Percentiles rank a stretch among this genome's conserved stretches.
These are phyloP conservation scores for Pandemis heparana DNA, from an alignment of 2,888 invertebrate genomes.

Conservation along the genomic window DNA sequence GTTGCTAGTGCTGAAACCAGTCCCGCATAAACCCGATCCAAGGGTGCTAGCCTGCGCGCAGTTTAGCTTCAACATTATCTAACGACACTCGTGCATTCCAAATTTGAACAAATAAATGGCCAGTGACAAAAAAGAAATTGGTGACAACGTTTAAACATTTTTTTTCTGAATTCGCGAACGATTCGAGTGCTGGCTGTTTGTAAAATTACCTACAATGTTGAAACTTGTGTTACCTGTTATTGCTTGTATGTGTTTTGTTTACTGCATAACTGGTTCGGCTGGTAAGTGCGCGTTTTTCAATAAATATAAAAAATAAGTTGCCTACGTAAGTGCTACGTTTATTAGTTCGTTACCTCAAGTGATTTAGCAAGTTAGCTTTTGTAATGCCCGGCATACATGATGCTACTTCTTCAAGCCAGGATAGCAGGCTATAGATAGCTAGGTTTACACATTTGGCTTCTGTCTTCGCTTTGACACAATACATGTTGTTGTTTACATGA, in stretches of 20 bases:
- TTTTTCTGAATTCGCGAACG: background rate
- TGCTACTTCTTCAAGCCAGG: too few species aligned
- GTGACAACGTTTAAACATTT: background rate
- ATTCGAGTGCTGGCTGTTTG: background rate
- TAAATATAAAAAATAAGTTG: background rate
- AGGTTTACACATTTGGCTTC: too few species aligned
- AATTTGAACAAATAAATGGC: background rate
- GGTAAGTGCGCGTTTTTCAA: slow-evolving; percentile 24
- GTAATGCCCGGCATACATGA: too few species aligned
- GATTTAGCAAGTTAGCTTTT: too few species aligned
- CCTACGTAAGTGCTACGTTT: background rate
- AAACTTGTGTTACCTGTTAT: slow-evolving; percentile 17
- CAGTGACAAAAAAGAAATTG: background rate
- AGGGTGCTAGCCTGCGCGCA: slow-evolving; percentile 10
- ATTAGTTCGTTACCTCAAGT: background rate
- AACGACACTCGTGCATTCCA: slow-evolving; percentile 15
- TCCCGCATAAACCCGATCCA: slow-evolving; percentile 27
- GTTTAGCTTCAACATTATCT: slow-evolving; percentile 11
- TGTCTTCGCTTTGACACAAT: too few species aligned
- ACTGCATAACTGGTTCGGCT: slow-evolving; percentile 38
- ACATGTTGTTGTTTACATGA: too few species aligned
- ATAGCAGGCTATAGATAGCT: too few species aligned
- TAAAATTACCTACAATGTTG: slow-evolving; percentile 4
- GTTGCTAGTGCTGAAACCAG: slow-evolving; percentile 24
- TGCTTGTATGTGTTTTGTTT: slow-evolving; percentile 21